phyloP scores from a whole-genome alignment of 2,888 invertebrate species.

The Scaptomyza polygonia region DNA sequence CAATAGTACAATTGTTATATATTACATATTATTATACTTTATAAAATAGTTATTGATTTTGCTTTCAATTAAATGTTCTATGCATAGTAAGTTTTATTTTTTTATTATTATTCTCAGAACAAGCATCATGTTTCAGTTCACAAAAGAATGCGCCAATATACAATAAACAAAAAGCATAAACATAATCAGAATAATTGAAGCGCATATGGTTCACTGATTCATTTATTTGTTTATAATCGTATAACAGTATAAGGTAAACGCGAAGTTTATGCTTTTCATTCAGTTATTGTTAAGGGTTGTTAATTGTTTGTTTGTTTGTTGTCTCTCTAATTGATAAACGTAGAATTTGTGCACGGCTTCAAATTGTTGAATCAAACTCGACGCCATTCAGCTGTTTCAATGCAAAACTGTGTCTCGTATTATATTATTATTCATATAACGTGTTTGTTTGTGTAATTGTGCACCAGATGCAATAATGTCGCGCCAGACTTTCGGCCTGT shows the following conservation, averaged over 20 bases:
- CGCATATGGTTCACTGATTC: not conserved
- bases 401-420: no score
- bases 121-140: slow-evolving; percentile 26
- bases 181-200: not conserved
- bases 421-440: no score
- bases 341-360: slow-evolving; percentile 26
- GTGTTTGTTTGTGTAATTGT: slow-evolving; percentile 9
- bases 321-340: not conserved
- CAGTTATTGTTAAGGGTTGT: not conserved
- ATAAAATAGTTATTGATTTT: slow-evolving; percentile 18
- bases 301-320: not conserved
- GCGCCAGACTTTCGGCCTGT: not conserved
- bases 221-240: not conserved
- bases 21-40: slow-evolving; percentile 21
- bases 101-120: not conserved
- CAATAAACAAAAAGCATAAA: not conserved
- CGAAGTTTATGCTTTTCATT: not conserved
- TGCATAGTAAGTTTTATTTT: not conserved
- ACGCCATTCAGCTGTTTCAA: not conserved
- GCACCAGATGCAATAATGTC: slow-evolving; percentile 21
- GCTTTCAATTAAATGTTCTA: not conserved
- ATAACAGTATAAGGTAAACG: slow-evolving; percentile 5
- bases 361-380: not conserved
- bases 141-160: slow-evolving; percentile 17
- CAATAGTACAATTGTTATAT: slow-evolving; percentile 33